phyloP scores from a whole-genome alignment of 2,113 vertebrate species.

The Boulengerochromis microlepis region DNA sequence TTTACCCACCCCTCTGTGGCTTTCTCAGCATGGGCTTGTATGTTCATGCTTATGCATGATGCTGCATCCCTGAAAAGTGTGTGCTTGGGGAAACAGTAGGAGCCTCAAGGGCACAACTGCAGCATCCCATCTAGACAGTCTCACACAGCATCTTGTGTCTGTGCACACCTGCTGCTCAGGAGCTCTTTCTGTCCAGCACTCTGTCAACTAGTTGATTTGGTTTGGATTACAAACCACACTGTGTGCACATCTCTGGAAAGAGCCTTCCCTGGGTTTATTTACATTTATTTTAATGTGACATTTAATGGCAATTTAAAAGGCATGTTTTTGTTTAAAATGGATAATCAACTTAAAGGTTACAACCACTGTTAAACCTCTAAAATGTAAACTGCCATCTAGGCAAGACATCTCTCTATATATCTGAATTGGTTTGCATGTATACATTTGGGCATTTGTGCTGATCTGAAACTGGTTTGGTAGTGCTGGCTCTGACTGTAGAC shows the following conservation, averaged over 20 bases:
- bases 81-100: constrained; percentile 5
- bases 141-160: constrained; percentile 43
- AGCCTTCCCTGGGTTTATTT: neutral
- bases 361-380: neutral
- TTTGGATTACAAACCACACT: neutral
- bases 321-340: neutral
- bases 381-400: neutral
- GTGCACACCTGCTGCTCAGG: constrained; percentile 54
- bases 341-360: neutral
- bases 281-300: constrained; percentile 9
- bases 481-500: neutral
- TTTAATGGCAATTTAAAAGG: neutral
- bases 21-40: neutral
- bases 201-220: constrained; percentile 7
- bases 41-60: constrained; percentile 48
- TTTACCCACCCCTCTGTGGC: neutral
- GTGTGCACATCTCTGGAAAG: neutral
- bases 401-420: neutral
- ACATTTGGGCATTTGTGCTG: neutral
- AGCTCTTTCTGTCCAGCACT: neutral
- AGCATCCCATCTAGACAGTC: constrained; percentile 15
- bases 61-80: neutral
- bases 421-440: neutral
- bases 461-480: neutral
- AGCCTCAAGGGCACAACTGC: constrained; percentile 21